These are phyloP conservation scores for Paratilapia polleni DNA, from an alignment of 2,113 vertebrate genomes.

Conservation along the genomic window DNA sequence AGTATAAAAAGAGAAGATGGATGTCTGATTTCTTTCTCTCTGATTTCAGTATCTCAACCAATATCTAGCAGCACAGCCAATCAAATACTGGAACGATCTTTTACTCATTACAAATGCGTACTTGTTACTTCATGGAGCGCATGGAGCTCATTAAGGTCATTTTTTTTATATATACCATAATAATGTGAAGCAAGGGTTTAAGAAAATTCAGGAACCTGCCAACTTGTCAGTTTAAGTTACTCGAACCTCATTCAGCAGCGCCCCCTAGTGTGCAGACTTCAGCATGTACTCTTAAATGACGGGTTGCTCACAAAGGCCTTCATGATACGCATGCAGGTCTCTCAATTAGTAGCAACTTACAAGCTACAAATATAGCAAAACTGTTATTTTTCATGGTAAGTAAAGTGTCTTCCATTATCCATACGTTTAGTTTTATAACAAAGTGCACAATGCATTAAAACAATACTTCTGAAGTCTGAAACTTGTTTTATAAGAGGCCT, in stretches of 20 bases:
- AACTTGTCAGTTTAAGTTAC: background rate
- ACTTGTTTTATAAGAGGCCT: too few species aligned
- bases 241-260: background rate
- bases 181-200: background rate
- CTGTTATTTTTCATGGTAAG: too few species aligned
- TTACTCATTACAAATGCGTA: background rate
- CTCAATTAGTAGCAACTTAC: too few species aligned
- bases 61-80: background rate
- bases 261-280: background rate
- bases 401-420: too few species aligned
- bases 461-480: too few species aligned
- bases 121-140: too few species aligned
- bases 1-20: background rate
- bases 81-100: background rate
- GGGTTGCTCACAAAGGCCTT: background rate
- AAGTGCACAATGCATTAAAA: too few species aligned
- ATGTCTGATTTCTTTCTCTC: too few species aligned
- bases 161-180: background rate
- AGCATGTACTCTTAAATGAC: background rate
- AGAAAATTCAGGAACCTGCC: accelerated
- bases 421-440: too few species aligned
- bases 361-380: too few species aligned
- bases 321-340: background rate
- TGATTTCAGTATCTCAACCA: too few species aligned
- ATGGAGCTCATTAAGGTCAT: accelerated